Percentiles rank a stretch among this genome's conserved stretches.
Conservation (phyloP, 2,113 vertebrate species). For the Pygoscelis antarcticus region DNA sequence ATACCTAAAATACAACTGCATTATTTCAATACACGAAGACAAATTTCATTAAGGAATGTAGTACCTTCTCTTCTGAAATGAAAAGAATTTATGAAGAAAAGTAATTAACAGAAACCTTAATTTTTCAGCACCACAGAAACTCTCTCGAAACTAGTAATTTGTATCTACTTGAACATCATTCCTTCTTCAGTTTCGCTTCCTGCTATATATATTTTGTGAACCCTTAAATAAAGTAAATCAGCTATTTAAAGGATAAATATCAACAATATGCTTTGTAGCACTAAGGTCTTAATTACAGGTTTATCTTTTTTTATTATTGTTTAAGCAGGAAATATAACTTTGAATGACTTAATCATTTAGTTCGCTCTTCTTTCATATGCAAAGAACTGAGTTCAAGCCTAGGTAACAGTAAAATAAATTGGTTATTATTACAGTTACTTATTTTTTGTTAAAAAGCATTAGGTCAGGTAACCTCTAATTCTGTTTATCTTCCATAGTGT, state of each 20-base stretch:
- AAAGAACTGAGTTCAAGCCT: neutral
- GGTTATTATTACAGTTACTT: neutral
- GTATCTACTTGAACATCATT: neutral
- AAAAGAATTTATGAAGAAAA: neutral
- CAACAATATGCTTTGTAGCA: neutral
- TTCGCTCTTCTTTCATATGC: neutral
- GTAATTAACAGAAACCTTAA: neutral
- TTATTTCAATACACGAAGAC: constrained; percentile 6
- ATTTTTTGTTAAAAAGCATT: neutral
- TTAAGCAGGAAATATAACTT: neutral
- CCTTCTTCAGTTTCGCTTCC: neutral
- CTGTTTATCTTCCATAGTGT: neutral
- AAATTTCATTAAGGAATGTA: constrained; percentile 10
- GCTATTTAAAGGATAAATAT: neutral
- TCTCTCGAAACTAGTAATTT: neutral
- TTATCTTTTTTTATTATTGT: neutral
- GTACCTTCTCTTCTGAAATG: neutral
- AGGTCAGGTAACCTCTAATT: neutral
- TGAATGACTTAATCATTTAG: neutral
- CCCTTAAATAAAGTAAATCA: neutral
- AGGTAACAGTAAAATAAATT: neutral
- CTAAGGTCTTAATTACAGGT: neutral
- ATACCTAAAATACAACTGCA: neutral
- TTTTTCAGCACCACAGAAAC: neutral
- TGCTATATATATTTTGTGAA: neutral